Base-by-base conservation (phyloP, 1,140 invertebrate species). In the Plectus sambesii region DNA sequence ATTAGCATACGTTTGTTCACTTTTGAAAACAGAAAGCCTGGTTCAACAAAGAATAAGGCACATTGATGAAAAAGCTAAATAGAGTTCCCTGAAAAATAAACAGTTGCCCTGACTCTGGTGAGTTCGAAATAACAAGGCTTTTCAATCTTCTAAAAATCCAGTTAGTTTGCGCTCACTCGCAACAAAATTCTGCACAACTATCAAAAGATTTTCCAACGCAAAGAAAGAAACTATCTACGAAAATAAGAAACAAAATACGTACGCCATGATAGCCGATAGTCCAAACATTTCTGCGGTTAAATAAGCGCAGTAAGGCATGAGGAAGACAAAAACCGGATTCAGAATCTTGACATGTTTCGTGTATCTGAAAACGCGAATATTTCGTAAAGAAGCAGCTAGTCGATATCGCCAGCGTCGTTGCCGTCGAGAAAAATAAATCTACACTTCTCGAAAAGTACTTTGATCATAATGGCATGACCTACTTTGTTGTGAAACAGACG, bases 131-230 rank as follows among this genome's bases (percentile, higher is more conserved):
- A 61, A 98, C 88, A 74, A 97, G 97, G 9, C 82, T 82, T 72
- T 94, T 89, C 12, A 94, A 88, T 70, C 97, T 97, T 69, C 97
- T n/a, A n/a, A n/a, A n/a, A n/a, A n/a, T n/a, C n/a, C n/a, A n/a
- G 94, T 71, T 94, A 93, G 85, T 96, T 94, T 1, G 87, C 88
- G 50, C 97, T 89, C 37, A 90, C 92, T 73, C 90, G 96, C 66
- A 90, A 93, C 30, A 89, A 93, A 54, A 96, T 89, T 40, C 89
- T 85, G 23, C 22, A 53, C 15, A 20, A 55, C 1, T 12, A 25
- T 17, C 15, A 46, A 40, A 42, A 43, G 2, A 39, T 8, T 43
- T 9, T 20, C 36, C n/a, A n/a, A n/a, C n/a, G n/a, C n/a, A n/a
- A n/a, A n/a, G n/a, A n/a, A n/a, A n/a, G n/a, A n/a, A n/a, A n/a